Percentiles rank a stretch among this genome's conserved stretches.
Evolutionary conservation across 2,888 invertebrate species (phyloP).

Genomic region (Actias luna): DNA sequence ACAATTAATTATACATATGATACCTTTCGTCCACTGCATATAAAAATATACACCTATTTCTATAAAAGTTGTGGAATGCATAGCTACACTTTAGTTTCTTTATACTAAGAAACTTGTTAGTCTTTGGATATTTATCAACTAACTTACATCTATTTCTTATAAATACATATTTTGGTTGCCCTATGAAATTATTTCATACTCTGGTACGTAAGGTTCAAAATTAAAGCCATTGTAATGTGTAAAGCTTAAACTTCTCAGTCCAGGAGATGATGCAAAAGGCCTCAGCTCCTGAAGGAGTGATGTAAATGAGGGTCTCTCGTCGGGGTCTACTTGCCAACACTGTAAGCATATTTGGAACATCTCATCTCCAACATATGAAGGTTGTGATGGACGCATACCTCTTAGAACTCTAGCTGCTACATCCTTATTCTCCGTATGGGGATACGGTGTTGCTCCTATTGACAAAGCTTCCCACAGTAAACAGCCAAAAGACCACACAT

Average conservation of each 20-base stretch:
- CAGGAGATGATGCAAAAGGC: slow-evolving; percentile 58
- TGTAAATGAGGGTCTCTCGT: slow-evolving; percentile 88
- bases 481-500: slow-evolving; percentile 92
- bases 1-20: too few species aligned
- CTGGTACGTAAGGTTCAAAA: slow-evolving; percentile 70
- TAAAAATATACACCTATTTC: neutral
- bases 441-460: slow-evolving; percentile 90
- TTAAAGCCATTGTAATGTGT: slow-evolving; percentile 73
- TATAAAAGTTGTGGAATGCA: neutral
- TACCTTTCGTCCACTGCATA: neutral
- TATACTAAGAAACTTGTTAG: neutral
- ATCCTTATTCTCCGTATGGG: slow-evolving; percentile 85
- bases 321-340: slow-evolving; percentile 92
- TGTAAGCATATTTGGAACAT: slow-evolving; percentile 91
- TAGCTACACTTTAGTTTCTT: neutral
- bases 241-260: slow-evolving; percentile 64
- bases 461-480: slow-evolving; percentile 91
- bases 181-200: slow-evolving; percentile 70
- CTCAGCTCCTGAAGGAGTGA: slow-evolving; percentile 78
- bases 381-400: slow-evolving; percentile 88
- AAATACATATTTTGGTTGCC: slow-evolving; percentile 28
- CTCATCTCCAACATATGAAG: slow-evolving; percentile 88
- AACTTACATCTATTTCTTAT: slow-evolving; percentile 6
- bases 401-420: slow-evolving; percentile 85
- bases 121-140: slow-evolving; percentile 13